Evolutionary conservation across 2,113 vertebrate species (phyloP), one percentile per base, ranked within the genome.

Genomic region (Vimba vimba): DNA sequence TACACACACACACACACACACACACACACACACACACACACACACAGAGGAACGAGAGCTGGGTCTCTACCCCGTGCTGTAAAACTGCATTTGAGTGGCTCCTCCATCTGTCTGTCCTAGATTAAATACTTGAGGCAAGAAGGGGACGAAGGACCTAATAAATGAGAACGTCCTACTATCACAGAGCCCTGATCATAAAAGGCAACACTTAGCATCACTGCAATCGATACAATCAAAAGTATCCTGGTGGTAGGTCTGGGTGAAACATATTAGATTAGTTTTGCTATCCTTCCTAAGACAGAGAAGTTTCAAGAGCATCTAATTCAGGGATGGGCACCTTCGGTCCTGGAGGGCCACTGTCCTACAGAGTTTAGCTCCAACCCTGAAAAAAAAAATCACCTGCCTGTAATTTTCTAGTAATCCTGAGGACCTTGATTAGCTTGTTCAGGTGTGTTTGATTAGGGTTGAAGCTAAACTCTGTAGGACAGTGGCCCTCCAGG

Each of bases 71-170:
- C 27, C 45, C 83, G 39, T 66, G 83, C 74, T 83, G 78, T 73
- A 89, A 85, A 83, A 82, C 77, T 55, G 69, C 71, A 76, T 83
- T 77, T 45, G 68, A 86, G 69, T 69, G 52, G 69, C 52, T 59
- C 74, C 82, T 88, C 77, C 47, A 62, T 84, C 82, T 84, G 78
- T 55, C 80, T 82, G 85, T 82, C 87, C 85, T 84, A 88, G 69
- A 86, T 88, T 84, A 82, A 79, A 84, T 25, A 81, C 68, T 68
- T 82, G 59, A 60, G 62, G 77, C 33, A 57, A 27, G 77, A 76
- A 27, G 39, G 50, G 76, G 76, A 84, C 27, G 43, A 64, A 43
- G 30, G 47, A 45, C n/a, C 62, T 64, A 85, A 82, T n/a, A 78
- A 82, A 86, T 60, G 64, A 68, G 62, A 50, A 79, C 2, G 33